Conservation (phyloP, 2,888 invertebrate genomes). For the Crocallis elinguaria region DNA sequence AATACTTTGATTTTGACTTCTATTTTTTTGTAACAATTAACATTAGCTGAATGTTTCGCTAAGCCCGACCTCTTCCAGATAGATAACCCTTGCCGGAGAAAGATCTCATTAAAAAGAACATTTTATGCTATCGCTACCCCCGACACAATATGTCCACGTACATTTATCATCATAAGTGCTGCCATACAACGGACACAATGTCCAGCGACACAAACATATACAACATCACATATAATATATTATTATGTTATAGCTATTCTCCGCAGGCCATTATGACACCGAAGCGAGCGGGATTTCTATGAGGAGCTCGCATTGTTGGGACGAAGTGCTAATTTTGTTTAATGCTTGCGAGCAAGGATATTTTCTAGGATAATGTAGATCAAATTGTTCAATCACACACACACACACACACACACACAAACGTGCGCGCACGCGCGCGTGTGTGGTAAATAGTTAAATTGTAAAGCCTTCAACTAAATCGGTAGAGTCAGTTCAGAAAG, state of each 20-base stretch:
- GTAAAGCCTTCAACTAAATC: too few relatives aligned
- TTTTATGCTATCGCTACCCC: conserved; percentile 48
- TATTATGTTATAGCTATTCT: conserved; percentile 37
- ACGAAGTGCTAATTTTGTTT: conserved; percentile 15
- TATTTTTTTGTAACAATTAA: too few relatives aligned
- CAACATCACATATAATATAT: conserved; percentile 28
- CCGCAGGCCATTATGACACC: conserved; percentile 25
- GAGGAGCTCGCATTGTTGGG: not conserved
- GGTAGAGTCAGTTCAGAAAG: too few relatives aligned
- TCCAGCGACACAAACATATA: conserved; percentile 38
- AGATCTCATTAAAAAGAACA: not conserved
- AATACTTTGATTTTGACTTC: too few relatives aligned
- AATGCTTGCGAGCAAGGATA: not conserved
- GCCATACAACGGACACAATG: conserved; percentile 55
- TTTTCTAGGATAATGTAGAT: not conserved
- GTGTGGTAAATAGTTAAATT: too few relatives aligned
- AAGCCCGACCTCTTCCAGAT: too few relatives aligned
- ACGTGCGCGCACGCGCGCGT: too few relatives aligned
- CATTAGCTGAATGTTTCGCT: too few relatives aligned
- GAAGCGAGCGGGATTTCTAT: conserved; percentile 3
- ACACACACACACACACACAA: too few relatives aligned
- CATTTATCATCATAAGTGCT: conserved; percentile 81
- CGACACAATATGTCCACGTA: conserved; percentile 56
- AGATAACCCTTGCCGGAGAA: too few relatives aligned
- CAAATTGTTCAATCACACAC: too few relatives aligned